Percentiles rank a stretch among this genome's conserved stretches.
These are phyloP conservation scores for Oncorhynchus tshawytscha DNA, from an alignment of 2,113 vertebrate genomes.

Conservation along the genomic window DNA sequence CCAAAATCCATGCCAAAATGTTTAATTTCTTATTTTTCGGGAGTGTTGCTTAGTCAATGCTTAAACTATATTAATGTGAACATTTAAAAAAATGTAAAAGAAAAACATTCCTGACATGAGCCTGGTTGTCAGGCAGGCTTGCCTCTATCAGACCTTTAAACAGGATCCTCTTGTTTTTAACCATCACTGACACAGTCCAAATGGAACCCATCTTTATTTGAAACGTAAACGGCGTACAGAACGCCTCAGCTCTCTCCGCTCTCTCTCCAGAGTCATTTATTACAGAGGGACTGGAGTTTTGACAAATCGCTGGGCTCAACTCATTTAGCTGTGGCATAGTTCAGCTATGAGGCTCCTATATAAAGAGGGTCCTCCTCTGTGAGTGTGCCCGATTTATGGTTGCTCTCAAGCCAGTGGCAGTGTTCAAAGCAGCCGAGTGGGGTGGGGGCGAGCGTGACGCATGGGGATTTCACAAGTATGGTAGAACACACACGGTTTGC, in stretches of 20 bases:
- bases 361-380: slow-evolving; percentile 79
- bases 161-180: slow-evolving; percentile 45
- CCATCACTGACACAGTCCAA: slow-evolving; percentile 75
- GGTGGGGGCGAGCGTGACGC: slow-evolving; percentile 43
- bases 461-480: slow-evolving; percentile 66
- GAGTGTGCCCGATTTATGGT: slow-evolving; percentile 88
- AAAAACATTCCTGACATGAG: slow-evolving; percentile 44
- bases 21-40: slow-evolving; percentile 12
- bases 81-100: slow-evolving; percentile 39
- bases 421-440: slow-evolving; percentile 64
- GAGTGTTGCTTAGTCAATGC: slow-evolving; percentile 21
- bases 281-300: slow-evolving; percentile 83
- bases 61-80: slow-evolving; percentile 31
- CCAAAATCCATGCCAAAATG: neutral
- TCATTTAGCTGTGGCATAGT: slow-evolving; percentile 94
- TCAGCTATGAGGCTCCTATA: slow-evolving; percentile 94
- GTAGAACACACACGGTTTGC: slow-evolving; percentile 59
- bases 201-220: slow-evolving; percentile 76
- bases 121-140: slow-evolving; percentile 48
- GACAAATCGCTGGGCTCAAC: slow-evolving; percentile 95
- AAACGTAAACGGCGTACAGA: slow-evolving; percentile 61
- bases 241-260: slow-evolving; percentile 55
- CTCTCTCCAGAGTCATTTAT: slow-evolving; percentile 81
- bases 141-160: slow-evolving; percentile 34
- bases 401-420: slow-evolving; percentile 71